Conservation (phyloP, 2,797 vertebrate genomes). For the Petrocephalus schoutedeni region DNA sequence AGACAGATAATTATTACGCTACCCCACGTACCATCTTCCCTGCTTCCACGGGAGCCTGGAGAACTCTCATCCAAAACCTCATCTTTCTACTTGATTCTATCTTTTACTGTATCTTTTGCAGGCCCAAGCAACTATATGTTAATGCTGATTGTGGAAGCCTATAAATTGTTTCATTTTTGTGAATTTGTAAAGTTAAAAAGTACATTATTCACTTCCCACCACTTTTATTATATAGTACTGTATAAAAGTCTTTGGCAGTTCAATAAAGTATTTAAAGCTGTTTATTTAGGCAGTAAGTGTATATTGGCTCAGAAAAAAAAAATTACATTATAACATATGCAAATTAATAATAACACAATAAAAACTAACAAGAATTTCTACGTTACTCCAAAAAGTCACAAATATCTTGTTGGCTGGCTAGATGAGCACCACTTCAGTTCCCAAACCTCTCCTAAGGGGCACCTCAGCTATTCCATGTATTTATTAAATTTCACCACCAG, state of each 20-base stretch:
- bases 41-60: conserved; percentile 8
- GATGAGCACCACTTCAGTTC: not conserved
- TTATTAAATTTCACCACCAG: not conserved
- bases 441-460: not conserved
- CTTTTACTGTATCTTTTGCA: not conserved
- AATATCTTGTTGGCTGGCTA: not conserved
- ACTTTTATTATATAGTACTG: not conserved
- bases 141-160: no score
- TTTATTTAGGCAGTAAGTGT: not conserved
- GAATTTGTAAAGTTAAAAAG: not conserved
- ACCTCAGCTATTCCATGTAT: not conserved
- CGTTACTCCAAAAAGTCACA: not conserved
- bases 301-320: not conserved
- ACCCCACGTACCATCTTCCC: conserved; percentile 7
- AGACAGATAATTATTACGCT: conserved; percentile 35
- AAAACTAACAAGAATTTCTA: not conserved
- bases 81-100: no score
- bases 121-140: no score
- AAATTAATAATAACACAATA: not conserved
- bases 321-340: not conserved
- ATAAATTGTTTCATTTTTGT: not conserved
- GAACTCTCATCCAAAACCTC: conserved; percentile 25
- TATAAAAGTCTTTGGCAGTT: not conserved
- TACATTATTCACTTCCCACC: not conserved
- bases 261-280: not conserved